Conservation (phyloP, 2,113 vertebrate genomes). For the Alces alces region DNA sequence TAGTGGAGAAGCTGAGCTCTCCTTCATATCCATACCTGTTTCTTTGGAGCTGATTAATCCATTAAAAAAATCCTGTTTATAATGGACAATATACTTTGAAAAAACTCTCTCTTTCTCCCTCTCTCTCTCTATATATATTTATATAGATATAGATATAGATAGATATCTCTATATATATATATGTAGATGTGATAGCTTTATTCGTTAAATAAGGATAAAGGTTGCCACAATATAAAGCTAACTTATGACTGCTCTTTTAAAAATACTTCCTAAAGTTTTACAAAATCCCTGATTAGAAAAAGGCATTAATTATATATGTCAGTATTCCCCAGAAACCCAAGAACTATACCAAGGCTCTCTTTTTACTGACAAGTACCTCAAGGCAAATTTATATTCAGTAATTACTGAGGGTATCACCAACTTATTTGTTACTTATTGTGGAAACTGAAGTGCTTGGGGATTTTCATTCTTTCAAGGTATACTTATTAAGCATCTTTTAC, state of each 20-base stretch:
- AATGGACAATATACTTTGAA: conserved; percentile 31
- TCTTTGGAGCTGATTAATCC: background rate
- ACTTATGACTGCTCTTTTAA: background rate
- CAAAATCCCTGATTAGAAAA: background rate
- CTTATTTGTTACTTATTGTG: background rate
- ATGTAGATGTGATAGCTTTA: background rate
- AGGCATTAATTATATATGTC: background rate
- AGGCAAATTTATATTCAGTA: background rate
- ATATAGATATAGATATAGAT: background rate
- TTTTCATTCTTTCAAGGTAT: background rate
- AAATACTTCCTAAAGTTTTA: background rate
- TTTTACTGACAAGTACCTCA: background rate
- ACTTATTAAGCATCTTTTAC: background rate
- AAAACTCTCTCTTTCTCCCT: background rate
- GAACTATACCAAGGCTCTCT: background rate
- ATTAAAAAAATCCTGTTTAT: background rate
- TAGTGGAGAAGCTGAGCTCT: background rate
- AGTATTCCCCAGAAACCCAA: background rate
- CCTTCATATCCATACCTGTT: background rate
- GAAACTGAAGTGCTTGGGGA: background rate
- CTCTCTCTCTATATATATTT: background rate
- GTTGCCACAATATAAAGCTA: background rate
- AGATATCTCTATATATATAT: background rate
- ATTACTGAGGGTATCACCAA: background rate
- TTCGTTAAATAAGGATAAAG: background rate